Evolutionary conservation across 2,888 invertebrate species (phyloP).

Genomic region (Morpho achilles): DNA sequence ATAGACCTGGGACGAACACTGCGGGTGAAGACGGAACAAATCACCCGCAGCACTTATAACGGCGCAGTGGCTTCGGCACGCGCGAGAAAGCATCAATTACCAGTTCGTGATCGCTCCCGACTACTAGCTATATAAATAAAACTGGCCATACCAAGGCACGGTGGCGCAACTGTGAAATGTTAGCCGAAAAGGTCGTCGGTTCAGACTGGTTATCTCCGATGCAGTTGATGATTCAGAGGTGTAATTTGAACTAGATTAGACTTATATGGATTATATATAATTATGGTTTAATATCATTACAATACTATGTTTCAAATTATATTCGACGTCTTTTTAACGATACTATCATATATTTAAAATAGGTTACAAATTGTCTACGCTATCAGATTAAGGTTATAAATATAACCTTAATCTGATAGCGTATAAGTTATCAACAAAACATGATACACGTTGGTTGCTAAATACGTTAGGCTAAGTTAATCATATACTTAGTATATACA

Average conservation of each 20-base stretch:
- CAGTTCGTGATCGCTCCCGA: constrained; percentile 74
- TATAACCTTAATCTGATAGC: too few species aligned
- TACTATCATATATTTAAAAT: too few species aligned
- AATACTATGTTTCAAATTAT: too few species aligned
- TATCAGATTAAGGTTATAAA: too few species aligned
- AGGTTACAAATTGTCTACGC: too few species aligned
- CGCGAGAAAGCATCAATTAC: constrained; percentile 70
- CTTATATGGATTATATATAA: background rate
- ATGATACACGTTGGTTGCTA: too few species aligned
- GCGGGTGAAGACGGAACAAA: constrained; percentile 30
- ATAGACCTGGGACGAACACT: constrained; percentile 5
- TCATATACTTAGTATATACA: too few species aligned
- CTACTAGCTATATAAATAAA: constrained; percentile 74
- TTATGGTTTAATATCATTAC: too few species aligned
- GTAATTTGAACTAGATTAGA: constrained; percentile 20
- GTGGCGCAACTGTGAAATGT: constrained; percentile 73
- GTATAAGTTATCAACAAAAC: too few species aligned
- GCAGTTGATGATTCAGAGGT: constrained; percentile 20
- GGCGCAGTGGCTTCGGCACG: constrained; percentile 38
- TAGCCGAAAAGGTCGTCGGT: constrained; percentile 64
- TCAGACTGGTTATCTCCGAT: constrained; percentile 40
- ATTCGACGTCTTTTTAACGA: too few species aligned
- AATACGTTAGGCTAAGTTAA: too few species aligned
- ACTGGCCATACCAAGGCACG: constrained; percentile 54
- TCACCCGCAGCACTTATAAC: constrained; percentile 41